Evolutionary conservation across 2,797 vertebrate species (phyloP).

Genomic region (Enteromius paludinosus): DNA sequence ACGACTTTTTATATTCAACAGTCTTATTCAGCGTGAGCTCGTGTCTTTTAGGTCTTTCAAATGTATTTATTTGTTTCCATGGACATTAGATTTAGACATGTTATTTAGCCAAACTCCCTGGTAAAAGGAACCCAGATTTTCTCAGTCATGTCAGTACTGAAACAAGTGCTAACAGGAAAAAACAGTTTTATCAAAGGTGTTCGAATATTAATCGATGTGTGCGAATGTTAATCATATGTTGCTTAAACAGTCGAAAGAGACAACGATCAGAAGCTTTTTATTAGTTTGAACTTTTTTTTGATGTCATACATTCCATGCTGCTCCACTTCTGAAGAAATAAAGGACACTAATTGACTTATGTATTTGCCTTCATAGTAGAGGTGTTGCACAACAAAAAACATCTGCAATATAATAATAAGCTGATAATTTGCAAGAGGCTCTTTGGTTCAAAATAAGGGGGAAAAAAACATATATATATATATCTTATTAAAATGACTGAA

Average conservation of each 20-base stretch:
- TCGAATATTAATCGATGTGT: conserved; percentile 50
- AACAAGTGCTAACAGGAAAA: conserved; percentile 33
- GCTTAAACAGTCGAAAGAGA: conserved; percentile 89
- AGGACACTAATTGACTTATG: conserved; percentile 79
- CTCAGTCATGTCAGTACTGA: conserved; percentile 53
- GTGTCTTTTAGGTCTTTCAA: conserved; percentile 86
- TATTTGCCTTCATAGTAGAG: conserved; percentile 57
- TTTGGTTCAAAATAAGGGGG: conserved; percentile 1
- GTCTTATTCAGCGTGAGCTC: conserved; percentile 30
- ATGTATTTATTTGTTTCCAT: conserved; percentile 95
- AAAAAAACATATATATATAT: too few species aligned
- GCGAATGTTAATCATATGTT: conserved; percentile 82
- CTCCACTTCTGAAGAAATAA: conserved; percentile 87
- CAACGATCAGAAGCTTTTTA: conserved; percentile 73
- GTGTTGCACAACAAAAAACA: background rate
- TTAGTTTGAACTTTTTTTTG: conserved; percentile 77
- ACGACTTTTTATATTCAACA: conserved; percentile 79
- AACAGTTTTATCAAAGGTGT: conserved; percentile 47
- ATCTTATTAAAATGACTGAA: conserved; percentile 3
- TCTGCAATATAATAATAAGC: conserved; percentile 2
- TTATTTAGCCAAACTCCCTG: conserved; percentile 90
- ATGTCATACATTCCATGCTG: conserved; percentile 96
- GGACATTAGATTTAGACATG: conserved; percentile 89
- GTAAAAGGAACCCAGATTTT: conserved; percentile 82
- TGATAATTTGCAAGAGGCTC: background rate